phyloP scores from a whole-genome alignment of 2,113 vertebrate genomes.

The Marmota flaviventris region DNA sequence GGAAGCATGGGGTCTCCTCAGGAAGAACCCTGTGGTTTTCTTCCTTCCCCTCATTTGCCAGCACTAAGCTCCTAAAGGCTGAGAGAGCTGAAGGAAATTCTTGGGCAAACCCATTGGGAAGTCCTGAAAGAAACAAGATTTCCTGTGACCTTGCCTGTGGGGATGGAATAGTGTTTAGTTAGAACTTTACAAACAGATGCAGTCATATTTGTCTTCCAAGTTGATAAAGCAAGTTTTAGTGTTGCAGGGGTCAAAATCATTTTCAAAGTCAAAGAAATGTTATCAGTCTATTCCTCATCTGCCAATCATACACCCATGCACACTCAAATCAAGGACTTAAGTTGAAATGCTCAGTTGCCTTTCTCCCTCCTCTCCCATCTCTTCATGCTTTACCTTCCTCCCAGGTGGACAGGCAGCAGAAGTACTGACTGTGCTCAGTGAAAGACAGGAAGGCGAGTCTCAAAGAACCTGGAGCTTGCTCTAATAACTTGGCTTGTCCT shows the following conservation, averaged over 20 bases:
- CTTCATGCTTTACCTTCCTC: not conserved
- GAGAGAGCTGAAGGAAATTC: not conserved
- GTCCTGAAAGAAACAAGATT: not conserved
- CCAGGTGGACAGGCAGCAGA: not conserved
- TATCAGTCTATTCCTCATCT: not conserved
- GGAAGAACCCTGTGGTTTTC: not conserved
- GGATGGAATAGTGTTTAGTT: not conserved
- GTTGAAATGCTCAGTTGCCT: not conserved
- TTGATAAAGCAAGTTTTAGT: constrained; percentile 23
- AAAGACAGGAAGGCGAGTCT: not conserved
- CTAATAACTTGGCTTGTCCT: not conserved
- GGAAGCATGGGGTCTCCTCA: not conserved
- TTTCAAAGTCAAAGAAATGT: constrained; percentile 61
- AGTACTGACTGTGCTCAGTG: not conserved
- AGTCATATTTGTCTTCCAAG: constrained; percentile 42
- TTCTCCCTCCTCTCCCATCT: not conserved
- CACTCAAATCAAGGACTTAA: not conserved
- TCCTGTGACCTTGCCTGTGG: constrained; percentile 30
- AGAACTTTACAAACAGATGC: constrained; percentile 65
- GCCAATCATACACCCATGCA: not conserved
- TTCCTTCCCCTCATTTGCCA: not conserved
- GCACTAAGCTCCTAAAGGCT: not conserved
- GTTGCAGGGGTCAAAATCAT: constrained; percentile 9
- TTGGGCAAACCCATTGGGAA: not conserved
- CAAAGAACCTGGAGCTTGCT: not conserved